Conservation (phyloP, 2,888 invertebrate genomes). For the Myopa tessellatipennis region DNA sequence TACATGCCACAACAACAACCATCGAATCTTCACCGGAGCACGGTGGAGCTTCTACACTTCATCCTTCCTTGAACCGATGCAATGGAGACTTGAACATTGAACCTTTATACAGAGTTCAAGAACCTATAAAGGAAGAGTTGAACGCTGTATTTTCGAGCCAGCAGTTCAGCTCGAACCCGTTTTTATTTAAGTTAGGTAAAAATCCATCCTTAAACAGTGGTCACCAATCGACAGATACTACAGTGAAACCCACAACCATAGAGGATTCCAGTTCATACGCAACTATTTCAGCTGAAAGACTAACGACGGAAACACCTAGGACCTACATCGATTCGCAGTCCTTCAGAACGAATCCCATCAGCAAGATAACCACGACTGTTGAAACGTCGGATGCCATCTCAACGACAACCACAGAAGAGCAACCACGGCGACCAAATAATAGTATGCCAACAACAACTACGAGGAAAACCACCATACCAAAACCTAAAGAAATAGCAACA, state of each 20-base stretch:
- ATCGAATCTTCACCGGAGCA: no score
- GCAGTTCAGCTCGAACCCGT: background rate
- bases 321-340: slow-evolving; percentile 17
- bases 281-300: background rate
- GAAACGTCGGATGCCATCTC: background rate
- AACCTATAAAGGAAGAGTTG: no score
- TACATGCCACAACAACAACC: no score
- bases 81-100: background rate
- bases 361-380: background rate
- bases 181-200: background rate
- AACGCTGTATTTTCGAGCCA: background rate
- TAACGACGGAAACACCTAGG: slow-evolving; percentile 5
- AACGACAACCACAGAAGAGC: background rate
- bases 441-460: background rate
- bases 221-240: slow-evolving; percentile 13
- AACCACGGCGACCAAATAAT: no score
- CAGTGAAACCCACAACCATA: background rate
- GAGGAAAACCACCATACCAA: background rate
- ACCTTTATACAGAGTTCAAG: no score
- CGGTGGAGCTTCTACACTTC: no score
- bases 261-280: background rate
- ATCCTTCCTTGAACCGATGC: background rate
- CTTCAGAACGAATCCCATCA: slow-evolving; percentile 15
- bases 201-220: background rate
- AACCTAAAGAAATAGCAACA: background rate